These are phyloP conservation scores for Campoplex capitator DNA, from an alignment of 2,888 invertebrate species.

Conservation along the genomic window DNA sequence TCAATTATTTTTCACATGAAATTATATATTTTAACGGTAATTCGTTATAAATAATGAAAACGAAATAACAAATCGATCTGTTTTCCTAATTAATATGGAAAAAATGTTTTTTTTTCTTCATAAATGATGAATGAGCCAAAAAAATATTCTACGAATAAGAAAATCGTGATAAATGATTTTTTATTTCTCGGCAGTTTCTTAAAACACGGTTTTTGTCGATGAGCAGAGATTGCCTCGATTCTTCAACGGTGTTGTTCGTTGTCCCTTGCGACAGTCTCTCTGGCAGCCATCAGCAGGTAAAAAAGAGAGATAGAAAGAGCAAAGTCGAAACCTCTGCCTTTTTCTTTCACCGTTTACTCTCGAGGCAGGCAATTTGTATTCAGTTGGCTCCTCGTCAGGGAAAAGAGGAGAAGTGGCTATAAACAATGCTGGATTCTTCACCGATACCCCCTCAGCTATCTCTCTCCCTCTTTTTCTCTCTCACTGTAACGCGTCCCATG, in stretches of 20 bases:
- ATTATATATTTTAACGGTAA: background rate
- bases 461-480: conserved; percentile 61
- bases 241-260: conserved; percentile 49
- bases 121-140: background rate
- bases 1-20: no score
- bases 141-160: conserved; percentile 10
- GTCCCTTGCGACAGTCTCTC: conserved; percentile 66
- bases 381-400: conserved; percentile 79
- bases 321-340: conserved; percentile 52
- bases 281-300: conserved; percentile 68
- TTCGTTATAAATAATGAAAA: background rate
- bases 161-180: conserved; percentile 11
- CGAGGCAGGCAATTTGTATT: conserved; percentile 82
- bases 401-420: conserved; percentile 83
- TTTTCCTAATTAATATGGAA: background rate
- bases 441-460: conserved; percentile 81
- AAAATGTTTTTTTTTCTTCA: background rate
- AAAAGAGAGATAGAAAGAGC: conserved; percentile 49
- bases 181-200: background rate
- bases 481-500: conserved; percentile 55
- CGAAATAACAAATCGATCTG: no score
- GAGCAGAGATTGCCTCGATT: conserved; percentile 48
- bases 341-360: conserved; percentile 60
- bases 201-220: conserved; percentile 7
- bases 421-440: conserved; percentile 82